phyloP scores from a whole-genome alignment of 2,113 vertebrate species.

The Pan troglodytes region DNA sequence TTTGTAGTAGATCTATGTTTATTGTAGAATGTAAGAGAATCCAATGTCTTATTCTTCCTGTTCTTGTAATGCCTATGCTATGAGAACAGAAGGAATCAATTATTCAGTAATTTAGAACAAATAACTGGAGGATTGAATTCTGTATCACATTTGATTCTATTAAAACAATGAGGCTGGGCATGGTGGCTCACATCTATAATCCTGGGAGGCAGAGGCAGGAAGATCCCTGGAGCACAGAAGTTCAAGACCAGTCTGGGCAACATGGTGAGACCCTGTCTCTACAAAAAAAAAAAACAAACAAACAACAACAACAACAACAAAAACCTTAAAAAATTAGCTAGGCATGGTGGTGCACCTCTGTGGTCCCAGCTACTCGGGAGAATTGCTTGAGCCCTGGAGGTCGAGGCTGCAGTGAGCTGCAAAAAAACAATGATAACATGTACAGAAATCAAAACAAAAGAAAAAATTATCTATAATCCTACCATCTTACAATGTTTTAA shows the following conservation, averaged over 20 bases:
- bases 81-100: not conserved
- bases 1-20: not conserved
- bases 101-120: not conserved
- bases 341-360: too few relatives aligned
- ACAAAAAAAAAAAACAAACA: too few relatives aligned
- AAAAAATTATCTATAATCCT: not conserved
- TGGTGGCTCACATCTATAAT: too few relatives aligned
- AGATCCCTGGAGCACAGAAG: too few relatives aligned
- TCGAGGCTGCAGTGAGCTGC: too few relatives aligned
- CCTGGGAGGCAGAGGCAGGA: too few relatives aligned
- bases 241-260: too few relatives aligned
- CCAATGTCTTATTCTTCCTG: not conserved
- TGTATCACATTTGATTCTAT: not conserved
- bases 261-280: too few relatives aligned
- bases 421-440: not conserved
- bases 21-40: not conserved
- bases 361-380: too few relatives aligned
- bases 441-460: not conserved
- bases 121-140: not conserved
- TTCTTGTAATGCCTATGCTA: not conserved
- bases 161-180: not conserved
- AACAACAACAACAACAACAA: too few relatives aligned
- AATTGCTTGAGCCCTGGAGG: too few relatives aligned
- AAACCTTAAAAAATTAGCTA: too few relatives aligned
- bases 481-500: not conserved